phyloP scores from a whole-genome alignment of 2,113 vertebrate genomes.

The Oryzias celebensis region DNA sequence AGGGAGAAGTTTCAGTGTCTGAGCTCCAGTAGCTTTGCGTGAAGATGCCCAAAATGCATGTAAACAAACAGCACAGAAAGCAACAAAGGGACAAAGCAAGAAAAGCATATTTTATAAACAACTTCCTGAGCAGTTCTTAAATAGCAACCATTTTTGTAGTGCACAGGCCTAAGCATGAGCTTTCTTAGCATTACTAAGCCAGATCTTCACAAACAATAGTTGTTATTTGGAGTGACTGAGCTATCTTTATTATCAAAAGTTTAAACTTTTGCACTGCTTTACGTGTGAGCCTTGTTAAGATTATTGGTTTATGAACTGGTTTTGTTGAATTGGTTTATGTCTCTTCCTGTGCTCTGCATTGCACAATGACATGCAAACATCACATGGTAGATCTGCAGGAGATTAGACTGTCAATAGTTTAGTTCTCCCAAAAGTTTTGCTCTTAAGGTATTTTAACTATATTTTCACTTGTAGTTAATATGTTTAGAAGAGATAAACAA shows the following conservation, averaged over 20 bases:
- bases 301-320: constrained; percentile 5
- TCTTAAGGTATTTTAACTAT: constrained; percentile 48
- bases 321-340: constrained; percentile 16
- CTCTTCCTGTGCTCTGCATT: constrained; percentile 6
- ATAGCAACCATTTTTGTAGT: constrained; percentile 20
- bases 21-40: constrained; percentile 93
- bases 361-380: constrained; percentile 7
- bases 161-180: constrained; percentile 38
- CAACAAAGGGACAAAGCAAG: constrained; percentile 24
- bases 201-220: constrained; percentile 13
- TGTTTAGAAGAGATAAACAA: constrained; percentile 19
- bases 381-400: constrained; percentile 2
- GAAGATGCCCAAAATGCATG: constrained; percentile 42
- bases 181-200: constrained; percentile 46
- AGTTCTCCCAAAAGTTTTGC: constrained; percentile 9
- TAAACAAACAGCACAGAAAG: constrained; percentile 18
- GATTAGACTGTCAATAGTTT: constrained; percentile 1
- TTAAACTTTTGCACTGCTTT: constrained; percentile 14
- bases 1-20: constrained; percentile 98
- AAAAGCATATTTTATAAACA: constrained; percentile 22
- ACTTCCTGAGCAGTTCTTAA: constrained; percentile 11
- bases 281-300: constrained; percentile 16
- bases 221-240: constrained; percentile 21
- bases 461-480: constrained; percentile 34
- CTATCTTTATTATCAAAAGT: constrained; percentile 17